Percentiles rank a stretch among this genome's conserved stretches.
Conservation (phyloP, 2,888 invertebrate species). For the Zaprionus bogoriensis region DNA sequence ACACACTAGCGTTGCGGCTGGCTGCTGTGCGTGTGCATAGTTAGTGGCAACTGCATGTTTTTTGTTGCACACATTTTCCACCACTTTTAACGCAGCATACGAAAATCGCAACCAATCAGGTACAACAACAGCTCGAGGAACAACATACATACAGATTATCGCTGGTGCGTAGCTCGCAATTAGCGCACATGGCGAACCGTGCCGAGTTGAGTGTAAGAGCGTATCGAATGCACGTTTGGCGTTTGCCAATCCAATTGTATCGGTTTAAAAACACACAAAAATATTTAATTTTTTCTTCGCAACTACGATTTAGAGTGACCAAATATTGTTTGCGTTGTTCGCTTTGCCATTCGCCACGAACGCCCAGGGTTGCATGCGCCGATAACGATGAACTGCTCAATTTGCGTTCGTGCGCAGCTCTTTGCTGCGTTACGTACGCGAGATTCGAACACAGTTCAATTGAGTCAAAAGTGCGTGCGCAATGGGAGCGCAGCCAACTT, state of each 20-base stretch:
- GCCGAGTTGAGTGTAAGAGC: slow-evolving; percentile 1
- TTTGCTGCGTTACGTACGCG: too few species aligned
- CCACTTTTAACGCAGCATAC: slow-evolving; percentile 69
- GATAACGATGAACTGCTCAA: slow-evolving; percentile 8
- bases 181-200: slow-evolving; percentile 29
- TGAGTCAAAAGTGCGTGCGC: background rate
- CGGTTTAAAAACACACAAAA: slow-evolving; percentile 46
- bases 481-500: slow-evolving; percentile 16
- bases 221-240: slow-evolving; percentile 19
- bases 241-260: slow-evolving; percentile 27
- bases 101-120: slow-evolving; percentile 60
- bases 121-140: slow-evolving; percentile 58
- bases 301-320: slow-evolving; percentile 55
- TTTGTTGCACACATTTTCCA: slow-evolving; percentile 68
- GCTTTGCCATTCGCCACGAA: slow-evolving; percentile 40
- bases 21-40: slow-evolving; percentile 28
- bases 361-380: slow-evolving; percentile 33
- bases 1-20: too few species aligned
- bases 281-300: slow-evolving; percentile 58
- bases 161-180: slow-evolving; percentile 7
- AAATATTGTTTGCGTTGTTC: slow-evolving; percentile 59
- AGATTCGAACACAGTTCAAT: background rate
- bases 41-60: slow-evolving; percentile 49
- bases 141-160: slow-evolving; percentile 46
- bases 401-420: slow-evolving; percentile 13